Percentiles rank a stretch among this genome's conserved stretches.
Conservation (phyloP, 2,888 invertebrate genomes). For the Netelia fuscicornis region DNA sequence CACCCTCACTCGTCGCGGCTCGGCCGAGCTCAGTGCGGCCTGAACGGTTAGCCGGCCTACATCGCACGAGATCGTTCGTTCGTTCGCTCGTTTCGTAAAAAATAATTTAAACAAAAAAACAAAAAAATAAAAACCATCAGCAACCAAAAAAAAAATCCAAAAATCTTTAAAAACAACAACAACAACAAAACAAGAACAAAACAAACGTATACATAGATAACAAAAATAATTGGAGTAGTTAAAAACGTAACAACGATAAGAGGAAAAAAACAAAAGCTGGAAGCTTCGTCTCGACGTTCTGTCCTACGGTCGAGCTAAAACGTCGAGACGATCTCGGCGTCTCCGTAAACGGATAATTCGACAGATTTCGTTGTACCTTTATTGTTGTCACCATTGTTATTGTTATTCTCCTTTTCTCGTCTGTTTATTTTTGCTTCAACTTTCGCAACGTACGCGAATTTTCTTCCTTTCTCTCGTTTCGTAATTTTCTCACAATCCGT, state of each 20-base stretch:
- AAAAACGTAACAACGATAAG: background rate
- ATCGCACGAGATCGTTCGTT: conserved; percentile 74
- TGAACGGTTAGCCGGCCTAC: conserved; percentile 84
- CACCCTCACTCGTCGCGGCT: conserved; percentile 78
- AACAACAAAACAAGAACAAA: background rate
- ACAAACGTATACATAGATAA: background rate
- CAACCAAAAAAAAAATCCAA: background rate
- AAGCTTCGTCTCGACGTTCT: too few species aligned
- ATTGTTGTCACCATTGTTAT: too few species aligned
- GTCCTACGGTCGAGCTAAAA: too few species aligned
- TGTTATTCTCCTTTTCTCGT: background rate
- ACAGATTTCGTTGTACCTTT: background rate
- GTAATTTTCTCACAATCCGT: too few species aligned
- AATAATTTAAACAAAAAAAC: conserved; percentile 5
- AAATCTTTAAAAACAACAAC: background rate
- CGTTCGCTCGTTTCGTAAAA: conserved; percentile 57
- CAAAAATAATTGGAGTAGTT: background rate
- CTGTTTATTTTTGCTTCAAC: too few species aligned
- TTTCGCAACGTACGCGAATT: too few species aligned
- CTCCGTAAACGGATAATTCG: background rate
- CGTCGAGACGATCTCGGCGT: too few species aligned
- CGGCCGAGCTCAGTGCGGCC: conserved; percentile 83
- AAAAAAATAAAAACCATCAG: conserved; percentile 14
- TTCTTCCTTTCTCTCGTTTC: too few species aligned
- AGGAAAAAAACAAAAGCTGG: background rate